These are phyloP conservation scores for Leptinotarsa juncta DNA, from an alignment of 2,888 invertebrate species.

Conservation along the genomic window DNA sequence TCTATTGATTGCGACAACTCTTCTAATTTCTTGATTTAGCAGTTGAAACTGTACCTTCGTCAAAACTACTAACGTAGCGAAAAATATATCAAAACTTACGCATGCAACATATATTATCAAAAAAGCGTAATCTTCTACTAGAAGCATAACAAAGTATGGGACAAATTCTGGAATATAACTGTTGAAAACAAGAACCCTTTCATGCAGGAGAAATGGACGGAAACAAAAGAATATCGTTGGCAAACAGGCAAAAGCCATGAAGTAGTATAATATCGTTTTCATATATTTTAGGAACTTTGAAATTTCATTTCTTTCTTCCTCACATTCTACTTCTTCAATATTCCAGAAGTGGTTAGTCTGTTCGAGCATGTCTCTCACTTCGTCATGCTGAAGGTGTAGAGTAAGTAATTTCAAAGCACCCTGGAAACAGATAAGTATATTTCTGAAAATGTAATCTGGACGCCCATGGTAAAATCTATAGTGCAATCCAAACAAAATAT, in stretches of 20 bases:
- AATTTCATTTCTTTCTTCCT: slow-evolving; percentile 9
- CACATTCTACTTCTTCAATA: slow-evolving; percentile 24
- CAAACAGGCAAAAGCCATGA: background rate
- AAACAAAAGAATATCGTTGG: slow-evolving; percentile 17
- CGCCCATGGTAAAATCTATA: background rate
- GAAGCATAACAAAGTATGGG: slow-evolving; percentile 4
- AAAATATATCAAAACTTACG: slow-evolving; percentile 18
- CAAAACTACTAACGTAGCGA: slow-evolving; percentile 10
- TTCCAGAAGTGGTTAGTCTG: slow-evolving; percentile 23
- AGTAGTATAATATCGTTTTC: slow-evolving; percentile 10
- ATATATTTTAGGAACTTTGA: slow-evolving; percentile 1
- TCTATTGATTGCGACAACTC: background rate
- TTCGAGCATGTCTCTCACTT: slow-evolving; percentile 11
- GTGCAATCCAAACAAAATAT: too few relatives aligned
- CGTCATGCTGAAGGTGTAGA: background rate
- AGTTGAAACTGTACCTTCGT: slow-evolving; percentile 20
- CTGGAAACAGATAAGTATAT: slow-evolving; percentile 6
- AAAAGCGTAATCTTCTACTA: slow-evolving; percentile 22
- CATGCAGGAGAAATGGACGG: slow-evolving; percentile 4
- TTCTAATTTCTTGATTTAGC: slow-evolving; percentile 18
- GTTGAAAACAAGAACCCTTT: slow-evolving; percentile 6
- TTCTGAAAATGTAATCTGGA: background rate
- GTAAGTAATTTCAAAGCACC: slow-evolving; percentile 11
- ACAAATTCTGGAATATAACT: slow-evolving; percentile 20
- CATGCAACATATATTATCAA: background rate